These are phyloP conservation scores for Eciton burchellii DNA, from an alignment of 1,140 invertebrate species.

Conservation along the genomic window DNA sequence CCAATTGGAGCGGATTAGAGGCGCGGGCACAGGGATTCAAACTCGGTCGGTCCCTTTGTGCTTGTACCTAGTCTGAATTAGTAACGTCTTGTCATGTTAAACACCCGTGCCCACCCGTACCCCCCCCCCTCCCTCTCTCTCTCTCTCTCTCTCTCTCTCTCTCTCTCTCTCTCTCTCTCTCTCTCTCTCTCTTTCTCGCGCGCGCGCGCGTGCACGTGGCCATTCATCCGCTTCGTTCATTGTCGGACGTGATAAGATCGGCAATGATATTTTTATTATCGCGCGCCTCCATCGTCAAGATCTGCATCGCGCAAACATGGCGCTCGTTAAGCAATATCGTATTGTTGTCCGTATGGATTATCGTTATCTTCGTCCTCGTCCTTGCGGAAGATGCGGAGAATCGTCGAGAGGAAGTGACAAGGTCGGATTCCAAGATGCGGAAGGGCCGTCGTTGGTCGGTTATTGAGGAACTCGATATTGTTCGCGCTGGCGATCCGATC, in stretches of 20 bases:
- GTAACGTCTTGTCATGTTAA: slow-evolving; percentile 84
- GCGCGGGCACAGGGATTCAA: slow-evolving; percentile 81
- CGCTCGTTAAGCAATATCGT: slow-evolving; percentile 28
- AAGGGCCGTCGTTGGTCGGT: background rate
- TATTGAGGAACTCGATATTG: background rate
- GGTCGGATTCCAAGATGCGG: background rate
- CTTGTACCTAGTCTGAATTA: slow-evolving; percentile 82
- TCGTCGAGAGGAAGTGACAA: slow-evolving; percentile 1
- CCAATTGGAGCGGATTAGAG: slow-evolving; percentile 84
- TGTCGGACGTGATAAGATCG: slow-evolving; percentile 43
- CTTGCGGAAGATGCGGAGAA: background rate
- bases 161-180: slow-evolving; percentile 66
- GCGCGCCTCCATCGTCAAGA: slow-evolving; percentile 36
- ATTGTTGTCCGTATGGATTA: slow-evolving; percentile 40
- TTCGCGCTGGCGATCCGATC: background rate
- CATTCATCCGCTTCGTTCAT: slow-evolving; percentile 45
- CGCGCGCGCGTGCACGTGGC: slow-evolving; percentile 74
- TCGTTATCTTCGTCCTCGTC: slow-evolving; percentile 19
- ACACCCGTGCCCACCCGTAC: slow-evolving; percentile 76
- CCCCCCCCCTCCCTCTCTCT: too few species aligned
- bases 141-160: slow-evolving; percentile 67
- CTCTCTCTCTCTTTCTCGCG: slow-evolving; percentile 65
- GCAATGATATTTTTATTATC: slow-evolving; percentile 50
- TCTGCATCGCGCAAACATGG: slow-evolving; percentile 41
- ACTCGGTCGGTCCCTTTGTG: slow-evolving; percentile 82